Conservation (phyloP, 2,888 invertebrate genomes). For the Polymixis lichenea region DNA sequence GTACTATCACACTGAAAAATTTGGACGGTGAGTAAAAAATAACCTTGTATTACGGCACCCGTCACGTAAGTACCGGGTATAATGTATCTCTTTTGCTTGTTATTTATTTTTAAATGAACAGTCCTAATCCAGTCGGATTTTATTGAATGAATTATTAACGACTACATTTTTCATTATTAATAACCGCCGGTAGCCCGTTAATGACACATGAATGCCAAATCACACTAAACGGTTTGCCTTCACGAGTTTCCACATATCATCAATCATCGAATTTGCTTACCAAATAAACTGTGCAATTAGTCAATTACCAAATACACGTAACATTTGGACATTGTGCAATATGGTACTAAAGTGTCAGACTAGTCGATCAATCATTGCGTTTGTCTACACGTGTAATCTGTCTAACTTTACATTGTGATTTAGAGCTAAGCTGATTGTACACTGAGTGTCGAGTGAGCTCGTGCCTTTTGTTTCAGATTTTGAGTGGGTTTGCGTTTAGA, state of each 20-base stretch:
- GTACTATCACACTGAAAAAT: no score
- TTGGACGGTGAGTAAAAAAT: no score
- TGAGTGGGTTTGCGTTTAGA: slow-evolving; percentile 48
- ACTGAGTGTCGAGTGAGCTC: slow-evolving; percentile 57
- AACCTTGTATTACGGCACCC: background rate
- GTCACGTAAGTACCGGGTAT: background rate
- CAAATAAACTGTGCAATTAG: slow-evolving; percentile 55
- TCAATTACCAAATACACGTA: slow-evolving; percentile 50
- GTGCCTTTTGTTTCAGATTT: slow-evolving; percentile 57
- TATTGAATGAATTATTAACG: background rate
- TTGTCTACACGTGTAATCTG: slow-evolving; percentile 54
- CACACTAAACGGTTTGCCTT: slow-evolving; percentile 37
- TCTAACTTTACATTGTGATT: slow-evolving; percentile 63
- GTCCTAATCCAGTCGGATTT: background rate
- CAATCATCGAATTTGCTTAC: slow-evolving; percentile 54
- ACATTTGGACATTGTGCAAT: slow-evolving; percentile 52
- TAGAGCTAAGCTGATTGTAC: slow-evolving; percentile 60
- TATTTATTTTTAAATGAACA: background rate
- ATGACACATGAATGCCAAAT: slow-evolving; percentile 26
- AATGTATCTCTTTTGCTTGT: background rate
- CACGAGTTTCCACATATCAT: slow-evolving; percentile 43
- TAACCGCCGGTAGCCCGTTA: slow-evolving; percentile 9
- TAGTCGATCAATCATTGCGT: slow-evolving; percentile 60
- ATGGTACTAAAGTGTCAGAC: slow-evolving; percentile 36
- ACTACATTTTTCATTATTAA: slow-evolving; percentile 4